These are phyloP conservation scores for Anticlea derivata DNA, from an alignment of 2,888 invertebrate species.

Conservation along the genomic window DNA sequence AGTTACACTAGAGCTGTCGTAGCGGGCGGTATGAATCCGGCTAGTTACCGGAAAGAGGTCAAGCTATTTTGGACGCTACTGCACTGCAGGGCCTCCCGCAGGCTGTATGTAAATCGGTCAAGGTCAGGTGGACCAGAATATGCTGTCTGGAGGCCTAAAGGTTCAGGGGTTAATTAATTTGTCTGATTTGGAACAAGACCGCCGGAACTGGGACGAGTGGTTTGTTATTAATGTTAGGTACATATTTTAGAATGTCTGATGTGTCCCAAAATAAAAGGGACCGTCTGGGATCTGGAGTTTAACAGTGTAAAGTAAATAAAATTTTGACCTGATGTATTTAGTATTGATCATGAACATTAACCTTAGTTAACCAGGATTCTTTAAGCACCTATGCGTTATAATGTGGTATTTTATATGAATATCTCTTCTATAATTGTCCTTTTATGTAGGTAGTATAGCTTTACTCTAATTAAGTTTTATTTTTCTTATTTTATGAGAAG, in stretches of 20 bases:
- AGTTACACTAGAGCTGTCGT: conserved; percentile 25
- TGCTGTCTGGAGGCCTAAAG: conserved; percentile 28
- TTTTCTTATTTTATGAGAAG: not conserved
- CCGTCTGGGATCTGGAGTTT: not conserved
- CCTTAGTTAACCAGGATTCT: too few relatives aligned
- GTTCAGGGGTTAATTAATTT: conserved; percentile 30
- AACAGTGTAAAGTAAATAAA: too few relatives aligned
- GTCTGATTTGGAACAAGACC: conserved; percentile 19
- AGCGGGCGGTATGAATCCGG: conserved; percentile 18
- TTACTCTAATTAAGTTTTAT: too few relatives aligned
- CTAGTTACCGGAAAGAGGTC: conserved; percentile 37
- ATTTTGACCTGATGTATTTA: too few relatives aligned
- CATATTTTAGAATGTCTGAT: conserved; percentile 20
- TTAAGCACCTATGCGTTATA: too few relatives aligned
- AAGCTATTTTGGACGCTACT: conserved; percentile 41
- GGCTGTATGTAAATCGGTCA: conserved; percentile 59
- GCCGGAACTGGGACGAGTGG: conserved; percentile 14
- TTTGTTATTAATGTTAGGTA: not conserved
- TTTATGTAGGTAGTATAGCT: too few relatives aligned
- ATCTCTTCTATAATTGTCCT: too few relatives aligned
- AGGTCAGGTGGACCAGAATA: conserved; percentile 52
- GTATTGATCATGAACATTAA: not conserved
- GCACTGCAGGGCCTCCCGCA: conserved; percentile 61
- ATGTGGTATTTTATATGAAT: too few relatives aligned
- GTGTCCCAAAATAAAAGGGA: conserved; percentile 15